Conservation (phyloP, 2,888 invertebrate species). For the Sinodicranocentrus sp. region DNA sequence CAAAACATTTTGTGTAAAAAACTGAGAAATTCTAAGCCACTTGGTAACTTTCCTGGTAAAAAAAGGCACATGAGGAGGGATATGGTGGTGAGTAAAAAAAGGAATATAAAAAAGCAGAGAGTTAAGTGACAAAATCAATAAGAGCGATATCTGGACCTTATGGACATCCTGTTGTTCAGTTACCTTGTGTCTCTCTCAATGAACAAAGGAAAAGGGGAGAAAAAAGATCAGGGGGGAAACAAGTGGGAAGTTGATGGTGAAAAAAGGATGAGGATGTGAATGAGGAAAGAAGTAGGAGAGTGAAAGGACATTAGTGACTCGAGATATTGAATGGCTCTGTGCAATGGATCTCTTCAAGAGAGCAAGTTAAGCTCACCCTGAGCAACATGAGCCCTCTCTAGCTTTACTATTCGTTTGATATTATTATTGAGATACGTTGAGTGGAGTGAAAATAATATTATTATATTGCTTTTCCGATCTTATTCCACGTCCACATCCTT, state of each 20-base stretch:
- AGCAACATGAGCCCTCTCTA: conserved; percentile 39
- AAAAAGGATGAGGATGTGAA: conserved; percentile 26
- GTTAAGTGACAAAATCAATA: conserved; percentile 68
- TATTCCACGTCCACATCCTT: background rate
- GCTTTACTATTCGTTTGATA: conserved; percentile 26
- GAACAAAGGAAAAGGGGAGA: conserved; percentile 43
- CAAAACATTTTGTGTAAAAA: conserved; percentile 37
- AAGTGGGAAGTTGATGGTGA: conserved; percentile 25
- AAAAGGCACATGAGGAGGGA: conserved; percentile 21
- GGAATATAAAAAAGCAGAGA: conserved; percentile 24
- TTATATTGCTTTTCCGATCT: background rate
- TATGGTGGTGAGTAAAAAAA: conserved; percentile 24
- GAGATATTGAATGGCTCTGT: conserved; percentile 43
- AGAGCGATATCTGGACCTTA: conserved; percentile 61
- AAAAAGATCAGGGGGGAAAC: conserved; percentile 15
- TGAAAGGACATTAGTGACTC: conserved; percentile 67
- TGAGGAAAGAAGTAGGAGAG: conserved; percentile 22
- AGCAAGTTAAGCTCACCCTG: conserved; percentile 62
- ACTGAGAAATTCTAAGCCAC: conserved; percentile 43
- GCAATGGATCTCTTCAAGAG: conserved; percentile 34
- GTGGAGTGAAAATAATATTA: conserved; percentile 36
- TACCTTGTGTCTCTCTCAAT: conserved; percentile 34
- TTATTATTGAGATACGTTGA: conserved; percentile 40
- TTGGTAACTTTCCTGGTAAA: conserved; percentile 45
- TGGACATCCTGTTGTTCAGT: conserved; percentile 65